A percentile compares a stretch with the other conserved stretches of the same genome.
Evolutionary conservation across 53 echinoderm and acorn worm genomes (phyloP).

Genomic region (Crossaster papposus): DNA sequence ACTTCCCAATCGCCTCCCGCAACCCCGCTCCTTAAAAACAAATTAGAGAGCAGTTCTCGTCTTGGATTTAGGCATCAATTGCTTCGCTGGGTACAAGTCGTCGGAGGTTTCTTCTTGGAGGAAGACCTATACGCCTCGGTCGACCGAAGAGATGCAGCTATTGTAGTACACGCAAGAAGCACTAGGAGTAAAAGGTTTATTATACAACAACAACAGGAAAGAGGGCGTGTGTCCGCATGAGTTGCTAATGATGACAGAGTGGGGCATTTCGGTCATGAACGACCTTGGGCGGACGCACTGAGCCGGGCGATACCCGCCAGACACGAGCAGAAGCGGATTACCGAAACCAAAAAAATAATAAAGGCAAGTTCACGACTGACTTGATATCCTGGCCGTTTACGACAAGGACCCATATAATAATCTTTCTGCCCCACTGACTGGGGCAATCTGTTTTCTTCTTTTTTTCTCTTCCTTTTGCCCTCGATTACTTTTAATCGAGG

Average conservation of each 20-base stretch:
- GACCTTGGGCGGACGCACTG: neutral
- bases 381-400: neutral
- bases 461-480: no score
- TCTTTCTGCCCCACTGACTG: neutral
- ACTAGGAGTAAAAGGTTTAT: neutral
- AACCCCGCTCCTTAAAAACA: neutral
- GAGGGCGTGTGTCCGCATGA: neutral
- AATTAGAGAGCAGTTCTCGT: neutral
- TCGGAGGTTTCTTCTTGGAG: neutral
- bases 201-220: slow-evolving; percentile 16
- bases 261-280: neutral
- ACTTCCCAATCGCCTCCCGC: neutral
- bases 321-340: neutral
- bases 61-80: neutral
- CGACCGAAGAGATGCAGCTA: neutral
- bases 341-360: neutral
- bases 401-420: neutral
- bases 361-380: slow-evolving; percentile 14
- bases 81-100: neutral
- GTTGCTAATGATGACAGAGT: neutral
- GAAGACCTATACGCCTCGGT: no score
- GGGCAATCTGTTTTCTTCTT: neutral
- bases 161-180: neutral
- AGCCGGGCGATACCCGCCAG: neutral
- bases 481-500: no score